Evolutionary conservation across 2,797 vertebrate genomes (phyloP).

Genomic region (Alauda arvensis): DNA sequence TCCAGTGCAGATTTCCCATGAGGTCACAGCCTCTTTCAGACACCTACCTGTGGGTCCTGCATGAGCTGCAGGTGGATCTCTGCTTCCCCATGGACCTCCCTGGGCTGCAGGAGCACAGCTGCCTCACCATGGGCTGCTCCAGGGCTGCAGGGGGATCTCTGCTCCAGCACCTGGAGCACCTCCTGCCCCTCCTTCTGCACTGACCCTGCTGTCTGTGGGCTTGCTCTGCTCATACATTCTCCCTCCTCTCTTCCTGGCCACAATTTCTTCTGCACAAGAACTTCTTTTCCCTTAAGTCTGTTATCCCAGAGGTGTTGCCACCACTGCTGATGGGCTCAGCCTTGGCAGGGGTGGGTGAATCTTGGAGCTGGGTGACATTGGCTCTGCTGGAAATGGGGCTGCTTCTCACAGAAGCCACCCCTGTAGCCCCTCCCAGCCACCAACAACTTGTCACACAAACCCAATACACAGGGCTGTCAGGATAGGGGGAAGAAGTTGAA

Average conservation of each 20-base stretch:
- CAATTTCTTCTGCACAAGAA: background rate
- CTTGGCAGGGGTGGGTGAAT: background rate
- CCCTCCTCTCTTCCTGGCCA: background rate
- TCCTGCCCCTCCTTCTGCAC: background rate
- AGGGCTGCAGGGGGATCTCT: background rate
- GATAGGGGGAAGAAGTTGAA: background rate
- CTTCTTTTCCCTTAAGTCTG: background rate
- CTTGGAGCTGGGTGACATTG: background rate
- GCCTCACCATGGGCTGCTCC: background rate
- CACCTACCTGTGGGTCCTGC: background rate
- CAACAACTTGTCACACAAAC: background rate
- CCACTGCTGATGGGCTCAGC: background rate
- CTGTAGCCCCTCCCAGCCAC: background rate
- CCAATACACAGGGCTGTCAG: background rate
- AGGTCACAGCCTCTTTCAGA: background rate
- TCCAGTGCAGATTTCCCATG: fast-evolving
- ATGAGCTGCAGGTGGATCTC: background rate
- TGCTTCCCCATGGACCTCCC: background rate
- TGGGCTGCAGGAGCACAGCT: background rate
- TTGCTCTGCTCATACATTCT: background rate
- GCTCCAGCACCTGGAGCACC: fast-evolving
- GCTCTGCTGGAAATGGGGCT: background rate
- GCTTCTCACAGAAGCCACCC: background rate
- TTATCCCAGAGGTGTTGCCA: too few species aligned
- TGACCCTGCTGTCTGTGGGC: background rate